Conservation (phyloP, 2,113 vertebrate species). For the Delphinus delphis region DNA sequence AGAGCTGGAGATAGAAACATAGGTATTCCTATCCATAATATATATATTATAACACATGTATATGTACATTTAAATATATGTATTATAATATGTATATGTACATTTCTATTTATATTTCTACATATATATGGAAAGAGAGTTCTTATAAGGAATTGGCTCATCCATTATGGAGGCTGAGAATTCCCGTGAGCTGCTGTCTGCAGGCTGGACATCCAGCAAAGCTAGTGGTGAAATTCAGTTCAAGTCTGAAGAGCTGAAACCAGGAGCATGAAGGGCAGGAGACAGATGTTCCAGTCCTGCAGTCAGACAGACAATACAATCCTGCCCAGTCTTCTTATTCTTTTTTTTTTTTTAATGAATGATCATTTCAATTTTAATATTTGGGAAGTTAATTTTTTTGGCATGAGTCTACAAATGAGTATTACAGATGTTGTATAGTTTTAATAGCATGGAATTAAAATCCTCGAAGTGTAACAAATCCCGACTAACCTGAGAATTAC, state of each 20-base stretch:
- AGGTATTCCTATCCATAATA: not conserved
- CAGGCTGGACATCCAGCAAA: not conserved
- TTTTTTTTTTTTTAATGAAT: not conserved
- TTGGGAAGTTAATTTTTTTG: slow-evolving; percentile 31
- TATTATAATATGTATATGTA: no score
- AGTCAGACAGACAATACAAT: not conserved
- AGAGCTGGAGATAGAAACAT: not conserved
- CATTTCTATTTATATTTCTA: not conserved
- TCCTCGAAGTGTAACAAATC: slow-evolving; percentile 26
- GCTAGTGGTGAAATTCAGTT: not conserved
- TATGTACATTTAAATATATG: not conserved
- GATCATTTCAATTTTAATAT: not conserved
- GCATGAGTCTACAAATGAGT: not conserved
- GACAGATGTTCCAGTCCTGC: not conserved
- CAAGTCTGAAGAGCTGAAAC: no score
- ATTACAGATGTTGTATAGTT: not conserved
- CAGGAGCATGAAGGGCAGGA: fast-evolving
- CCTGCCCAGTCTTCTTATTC: fast-evolving
- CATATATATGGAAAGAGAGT: no score
- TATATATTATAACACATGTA: not conserved
- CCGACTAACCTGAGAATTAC: not conserved
- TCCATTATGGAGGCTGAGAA: not conserved
- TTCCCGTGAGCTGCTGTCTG: no score
- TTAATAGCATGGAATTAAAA: not conserved
- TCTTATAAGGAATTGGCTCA: not conserved